Evolutionary conservation across 2,888 invertebrate genomes (phyloP).

Genomic region (Tachina grossa): DNA sequence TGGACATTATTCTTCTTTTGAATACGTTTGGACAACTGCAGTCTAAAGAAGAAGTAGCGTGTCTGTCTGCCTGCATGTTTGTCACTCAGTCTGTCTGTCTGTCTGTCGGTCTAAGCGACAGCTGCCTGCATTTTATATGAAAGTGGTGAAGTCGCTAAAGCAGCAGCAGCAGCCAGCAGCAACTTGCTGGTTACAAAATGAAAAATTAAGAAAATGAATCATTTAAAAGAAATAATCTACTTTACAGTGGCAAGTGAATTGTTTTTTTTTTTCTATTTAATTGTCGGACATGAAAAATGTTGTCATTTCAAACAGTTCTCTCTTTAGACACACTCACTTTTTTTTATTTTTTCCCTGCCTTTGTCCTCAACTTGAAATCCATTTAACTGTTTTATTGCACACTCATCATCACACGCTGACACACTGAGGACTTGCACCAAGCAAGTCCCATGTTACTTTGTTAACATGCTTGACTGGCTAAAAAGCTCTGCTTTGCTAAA

Average conservation of each 20-base stretch:
- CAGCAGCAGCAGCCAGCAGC: constrained; percentile 1
- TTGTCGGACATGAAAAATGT: constrained; percentile 73
- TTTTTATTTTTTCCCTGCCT: background rate
- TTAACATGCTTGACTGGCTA: constrained; percentile 59
- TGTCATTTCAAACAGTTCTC: constrained; percentile 71
- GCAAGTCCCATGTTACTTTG: constrained; percentile 24
- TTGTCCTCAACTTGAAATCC: background rate
- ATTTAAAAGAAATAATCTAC: constrained; percentile 60
- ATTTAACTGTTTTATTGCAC: constrained; percentile 32
- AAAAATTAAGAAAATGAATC: constrained; percentile 60
- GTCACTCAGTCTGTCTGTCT: background rate
- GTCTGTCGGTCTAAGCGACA: background rate
- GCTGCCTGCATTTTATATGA: background rate
- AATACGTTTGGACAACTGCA: background rate
- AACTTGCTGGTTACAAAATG: constrained; percentile 53
- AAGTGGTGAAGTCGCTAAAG: constrained; percentile 19
- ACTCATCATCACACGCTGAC: background rate
- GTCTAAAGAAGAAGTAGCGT: background rate
- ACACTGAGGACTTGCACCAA: background rate
- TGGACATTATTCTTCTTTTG: constrained; percentile 13
- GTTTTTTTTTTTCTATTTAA: constrained; percentile 76
- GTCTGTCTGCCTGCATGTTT: background rate
- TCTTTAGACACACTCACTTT: constrained; percentile 24
- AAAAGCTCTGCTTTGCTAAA: constrained; percentile 60
- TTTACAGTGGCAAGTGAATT: constrained; percentile 70